Base-by-base conservation (phyloP, 2,888 invertebrate species). In the Drosophila gaucha region DNA sequence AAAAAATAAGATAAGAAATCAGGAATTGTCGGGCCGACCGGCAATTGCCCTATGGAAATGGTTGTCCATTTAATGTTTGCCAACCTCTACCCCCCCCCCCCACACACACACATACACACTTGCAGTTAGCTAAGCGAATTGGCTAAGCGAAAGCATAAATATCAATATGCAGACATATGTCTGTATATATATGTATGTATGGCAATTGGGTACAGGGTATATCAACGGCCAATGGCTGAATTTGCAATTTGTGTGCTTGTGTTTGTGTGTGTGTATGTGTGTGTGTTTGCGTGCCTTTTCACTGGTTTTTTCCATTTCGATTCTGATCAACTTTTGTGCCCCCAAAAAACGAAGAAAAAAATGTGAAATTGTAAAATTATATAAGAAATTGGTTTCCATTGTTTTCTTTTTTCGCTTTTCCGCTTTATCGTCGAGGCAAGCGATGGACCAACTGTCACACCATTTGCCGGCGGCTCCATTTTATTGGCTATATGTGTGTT, bases 331-430 rank as follows among this genome's bases (percentile, higher is more conserved):
- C 36, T 44, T 74, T 70, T 28, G 14, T n/a, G 35, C 43, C 24
- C 24, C 10, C 6, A 5, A 2, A 5, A 10, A 26, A 26, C 2
- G 2, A 10, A 10, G 2, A 26, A 36, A 63, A 71, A 51, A 30
- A 22, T 26, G 49, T 14, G 50, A 30, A 51, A 59, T 67, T 72
- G 57, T 64, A 47, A 75, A 78, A 78, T 78, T 67, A 78, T 78
- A 64, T 58, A 59, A 77, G 62, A 74, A 74, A 85, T 67, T 74
- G 69, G 46, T 38, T 66, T 54, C 52, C 47, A 67, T 80, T 82
- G 78, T 74, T 46, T 46, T 14, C 10, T 6, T 43, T 43, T 16
- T 6, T 6, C 12, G 9, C 6, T 28, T 1, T 28, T 16, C 3
- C 6, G 18, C 3, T 51, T 60, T 72, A 54, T 78, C 58, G 78